These are phyloP conservation scores for Acronicta aceris DNA, from an alignment of 2,888 invertebrate genomes.

Conservation along the genomic window DNA sequence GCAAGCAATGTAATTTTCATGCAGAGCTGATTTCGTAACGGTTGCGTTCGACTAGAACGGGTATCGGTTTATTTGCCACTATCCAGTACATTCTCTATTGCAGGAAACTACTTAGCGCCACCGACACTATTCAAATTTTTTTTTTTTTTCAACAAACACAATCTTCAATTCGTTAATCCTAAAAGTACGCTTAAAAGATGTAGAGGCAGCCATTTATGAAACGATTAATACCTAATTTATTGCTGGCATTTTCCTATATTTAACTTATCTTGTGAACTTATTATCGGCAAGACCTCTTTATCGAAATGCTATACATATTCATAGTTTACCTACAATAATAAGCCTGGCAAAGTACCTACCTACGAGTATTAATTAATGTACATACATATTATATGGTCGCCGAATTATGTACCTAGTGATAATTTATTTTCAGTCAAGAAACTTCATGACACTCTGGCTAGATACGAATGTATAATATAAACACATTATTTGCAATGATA, in stretches of 20 bases:
- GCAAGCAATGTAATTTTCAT: slow-evolving; percentile 80
- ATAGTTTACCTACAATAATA: slow-evolving; percentile 73
- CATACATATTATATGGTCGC: slow-evolving; percentile 57
- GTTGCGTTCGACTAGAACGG: slow-evolving; percentile 87
- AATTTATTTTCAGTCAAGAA: slow-evolving; percentile 74
- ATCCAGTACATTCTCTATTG: slow-evolving; percentile 75
- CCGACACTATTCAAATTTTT: slow-evolving; percentile 21
- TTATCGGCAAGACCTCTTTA: slow-evolving; percentile 84
- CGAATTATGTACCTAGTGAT: slow-evolving; percentile 68
- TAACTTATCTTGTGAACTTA: slow-evolving; percentile 84
- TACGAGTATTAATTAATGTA: slow-evolving; percentile 61
- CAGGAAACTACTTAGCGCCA: slow-evolving; percentile 46
- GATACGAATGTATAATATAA: slow-evolving; percentile 79
- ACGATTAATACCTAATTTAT: slow-evolving; percentile 55
- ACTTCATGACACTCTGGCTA: slow-evolving; percentile 73
- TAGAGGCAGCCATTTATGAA: slow-evolving; percentile 38
- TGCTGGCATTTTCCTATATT: slow-evolving; percentile 81
- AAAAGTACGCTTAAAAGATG: slow-evolving; percentile 12
- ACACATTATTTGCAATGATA: slow-evolving; percentile 88
- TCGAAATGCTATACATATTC: slow-evolving; percentile 71
- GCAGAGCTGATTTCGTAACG: slow-evolving; percentile 88
- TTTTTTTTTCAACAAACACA: slow-evolving; percentile 1
- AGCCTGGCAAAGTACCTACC: slow-evolving; percentile 71
- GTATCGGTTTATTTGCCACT: slow-evolving; percentile 82
- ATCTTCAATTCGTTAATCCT: slow-evolving; percentile 1